phyloP scores from a whole-genome alignment of 2,113 vertebrate genomes.

The Cyprinodon tularosa region DNA sequence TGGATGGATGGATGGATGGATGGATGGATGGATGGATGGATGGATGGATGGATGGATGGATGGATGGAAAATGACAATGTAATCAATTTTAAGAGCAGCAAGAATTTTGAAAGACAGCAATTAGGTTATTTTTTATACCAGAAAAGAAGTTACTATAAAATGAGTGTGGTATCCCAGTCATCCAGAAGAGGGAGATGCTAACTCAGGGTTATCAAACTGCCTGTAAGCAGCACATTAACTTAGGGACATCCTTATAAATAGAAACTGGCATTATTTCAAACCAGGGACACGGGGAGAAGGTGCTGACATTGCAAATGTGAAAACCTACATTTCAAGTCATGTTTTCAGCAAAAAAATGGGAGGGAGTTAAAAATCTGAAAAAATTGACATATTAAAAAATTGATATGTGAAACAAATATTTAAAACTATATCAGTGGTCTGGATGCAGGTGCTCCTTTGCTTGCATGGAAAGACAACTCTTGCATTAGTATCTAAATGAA shows the following conservation, averaged over 20 bases:
- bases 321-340: not conserved
- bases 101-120: not conserved
- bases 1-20: no score
- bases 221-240: not conserved
- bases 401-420: not conserved
- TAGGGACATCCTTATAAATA: slow-evolving; percentile 4
- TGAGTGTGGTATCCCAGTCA: not conserved
- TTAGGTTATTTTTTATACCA: not conserved
- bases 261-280: slow-evolving; percentile 29
- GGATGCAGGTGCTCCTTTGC: slow-evolving; percentile 12
- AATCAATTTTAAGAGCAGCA: not conserved
- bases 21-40: no score
- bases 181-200: slow-evolving; percentile 51
- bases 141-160: not conserved
- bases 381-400: not conserved
- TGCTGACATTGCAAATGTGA: slow-evolving; percentile 10
- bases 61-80: no score
- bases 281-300: slow-evolving; percentile 35
- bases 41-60: no score
- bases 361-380: not conserved
- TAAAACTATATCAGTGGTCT: not conserved
- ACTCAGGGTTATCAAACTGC: slow-evolving; percentile 2
- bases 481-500: slow-evolving; percentile 55
- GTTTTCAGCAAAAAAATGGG: not conserved
- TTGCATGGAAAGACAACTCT: slow-evolving; percentile 49